phyloP scores from a whole-genome alignment of 2,797 vertebrate genomes.

The Knipowitschia caucasica region DNA sequence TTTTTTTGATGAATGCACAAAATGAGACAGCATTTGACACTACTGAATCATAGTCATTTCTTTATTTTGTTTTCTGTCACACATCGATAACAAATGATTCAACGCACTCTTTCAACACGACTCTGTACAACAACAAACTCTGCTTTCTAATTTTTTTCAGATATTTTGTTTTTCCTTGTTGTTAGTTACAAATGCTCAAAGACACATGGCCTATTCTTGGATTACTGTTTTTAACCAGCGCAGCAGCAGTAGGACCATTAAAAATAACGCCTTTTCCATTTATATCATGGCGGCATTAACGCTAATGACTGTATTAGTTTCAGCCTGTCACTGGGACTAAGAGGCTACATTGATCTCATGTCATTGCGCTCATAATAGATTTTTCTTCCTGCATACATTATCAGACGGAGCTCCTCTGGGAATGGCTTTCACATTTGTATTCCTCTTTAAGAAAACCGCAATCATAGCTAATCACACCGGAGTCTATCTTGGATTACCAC shows the following conservation, averaged over 20 bases:
- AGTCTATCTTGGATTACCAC: conserved; percentile 19
- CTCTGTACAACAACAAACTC: background rate
- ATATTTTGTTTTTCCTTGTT: conserved; percentile 1
- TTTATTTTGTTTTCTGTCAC: background rate
- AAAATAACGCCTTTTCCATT: conserved; percentile 43
- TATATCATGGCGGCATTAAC: conserved; percentile 49
- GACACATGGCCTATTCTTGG: conserved; percentile 31
- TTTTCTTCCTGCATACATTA: conserved; percentile 44
- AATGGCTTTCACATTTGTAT: conserved; percentile 60
- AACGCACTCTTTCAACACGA: background rate
- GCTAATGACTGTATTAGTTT: conserved; percentile 70
- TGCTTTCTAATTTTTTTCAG: background rate
- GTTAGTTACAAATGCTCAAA: conserved; percentile 20
- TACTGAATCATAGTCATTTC: background rate
- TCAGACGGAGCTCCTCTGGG: conserved; percentile 33
- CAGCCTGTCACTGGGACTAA: conserved; percentile 64
- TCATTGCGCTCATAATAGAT: conserved; percentile 58
- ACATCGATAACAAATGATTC: background rate
- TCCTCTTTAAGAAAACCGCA: conserved; percentile 41
- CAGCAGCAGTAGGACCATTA: conserved; percentile 40
- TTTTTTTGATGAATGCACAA: conserved; percentile 27
- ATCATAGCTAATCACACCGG: conserved; percentile 38
- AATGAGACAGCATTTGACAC: background rate
- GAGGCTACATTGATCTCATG: conserved; percentile 64
- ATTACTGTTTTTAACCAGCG: conserved; percentile 19